Base-by-base conservation (phyloP, 2,888 invertebrate genomes). In the Ommatoiulus sabulosus region DNA sequence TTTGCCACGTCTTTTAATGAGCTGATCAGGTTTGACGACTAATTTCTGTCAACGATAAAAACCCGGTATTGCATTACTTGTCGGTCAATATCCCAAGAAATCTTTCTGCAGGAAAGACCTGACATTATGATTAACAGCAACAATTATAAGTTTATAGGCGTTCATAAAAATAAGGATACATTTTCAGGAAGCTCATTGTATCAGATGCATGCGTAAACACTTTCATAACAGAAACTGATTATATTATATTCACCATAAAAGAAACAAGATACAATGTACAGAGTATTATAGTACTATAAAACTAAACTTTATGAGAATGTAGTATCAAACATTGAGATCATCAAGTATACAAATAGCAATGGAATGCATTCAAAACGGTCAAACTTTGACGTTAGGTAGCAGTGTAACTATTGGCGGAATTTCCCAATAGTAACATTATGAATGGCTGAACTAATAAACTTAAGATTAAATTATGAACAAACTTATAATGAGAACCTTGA, bases 11-110 rank as follows among this genome's bases (percentile, higher is more conserved):
- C 99, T 94, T 93, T 99, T 99, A 92, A 99, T 99, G 93, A 99
- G 94, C 94, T 99, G 99, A 93, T 99, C 99, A 0, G 99, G 99
- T 92, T 99, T 99, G n/a, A 98, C 99, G 4, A 99, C 99, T 91
- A 99, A 94, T 93, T 96, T 95, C 96, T 97, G 93, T 52, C 92
- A 92, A 89, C 48, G 90, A 86, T 20, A 90, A 88, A 89, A 88
- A 44, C n/a, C 52, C 8, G 44, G n/a, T 80, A 24, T 20, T 35
- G 52, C n/a, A 84, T 52, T 35, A 80, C 12, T 80, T 80, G 10
- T 12, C 12, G 80, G 80, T 35, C 35, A 80, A 17, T 17, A 80
- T 80, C 24, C 80, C 80, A 63, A 63, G 6, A 63, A 17, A 7
- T 63, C 63, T 20, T 63, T n/a, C 63, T 7, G 20, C n/a, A 63